A percentile compares a stretch with the other conserved stretches of the same genome.
phyloP scores from a whole-genome alignment of 2,888 invertebrate genomes.

The Apoderus coryli region DNA sequence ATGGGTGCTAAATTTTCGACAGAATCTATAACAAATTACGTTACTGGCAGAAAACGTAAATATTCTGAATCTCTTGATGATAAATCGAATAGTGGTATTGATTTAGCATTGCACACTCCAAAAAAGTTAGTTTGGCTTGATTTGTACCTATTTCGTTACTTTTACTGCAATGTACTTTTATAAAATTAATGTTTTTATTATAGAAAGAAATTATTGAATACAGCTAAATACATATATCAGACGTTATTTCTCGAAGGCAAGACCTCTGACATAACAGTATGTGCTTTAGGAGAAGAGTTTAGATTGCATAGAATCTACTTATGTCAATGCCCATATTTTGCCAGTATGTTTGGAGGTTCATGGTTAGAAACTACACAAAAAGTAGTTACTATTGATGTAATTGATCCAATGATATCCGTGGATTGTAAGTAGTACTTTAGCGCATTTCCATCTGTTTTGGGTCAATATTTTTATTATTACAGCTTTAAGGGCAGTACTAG shows the following conservation, averaged over 20 bases:
- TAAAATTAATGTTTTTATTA: slow-evolving; percentile 17
- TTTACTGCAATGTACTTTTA: too few relatives aligned
- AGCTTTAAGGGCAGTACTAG: slow-evolving; percentile 56
- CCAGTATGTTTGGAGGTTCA: slow-evolving; percentile 66
- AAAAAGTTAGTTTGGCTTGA: slow-evolving; percentile 37
- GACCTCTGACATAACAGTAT: slow-evolving; percentile 58
- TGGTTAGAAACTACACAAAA: slow-evolving; percentile 58
- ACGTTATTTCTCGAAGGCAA: slow-evolving; percentile 60
- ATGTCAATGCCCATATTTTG: slow-evolving; percentile 66
- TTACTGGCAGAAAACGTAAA: slow-evolving; percentile 39
- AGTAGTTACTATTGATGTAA: slow-evolving; percentile 50
- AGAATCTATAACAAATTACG: slow-evolving; percentile 32
- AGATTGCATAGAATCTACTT: slow-evolving; percentile 64
- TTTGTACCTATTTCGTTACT: too few relatives aligned
- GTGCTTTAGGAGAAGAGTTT: slow-evolving; percentile 57
- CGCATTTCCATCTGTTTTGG: slow-evolving; percentile 1
- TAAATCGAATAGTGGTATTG: slow-evolving; percentile 37
- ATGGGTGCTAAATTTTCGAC: slow-evolving; percentile 37
- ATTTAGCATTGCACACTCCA: slow-evolving; percentile 43
- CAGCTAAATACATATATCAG: slow-evolving; percentile 65
- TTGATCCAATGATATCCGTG: slow-evolving; percentile 53
- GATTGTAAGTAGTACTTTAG: slow-evolving; percentile 38
- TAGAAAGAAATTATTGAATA: slow-evolving; percentile 53
- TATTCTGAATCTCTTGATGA: slow-evolving; percentile 38
- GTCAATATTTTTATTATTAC: slow-evolving; percentile 21